Evolutionary conservation across 2,888 invertebrate species (phyloP).

Genomic region (Tortricodes alternella): DNA sequence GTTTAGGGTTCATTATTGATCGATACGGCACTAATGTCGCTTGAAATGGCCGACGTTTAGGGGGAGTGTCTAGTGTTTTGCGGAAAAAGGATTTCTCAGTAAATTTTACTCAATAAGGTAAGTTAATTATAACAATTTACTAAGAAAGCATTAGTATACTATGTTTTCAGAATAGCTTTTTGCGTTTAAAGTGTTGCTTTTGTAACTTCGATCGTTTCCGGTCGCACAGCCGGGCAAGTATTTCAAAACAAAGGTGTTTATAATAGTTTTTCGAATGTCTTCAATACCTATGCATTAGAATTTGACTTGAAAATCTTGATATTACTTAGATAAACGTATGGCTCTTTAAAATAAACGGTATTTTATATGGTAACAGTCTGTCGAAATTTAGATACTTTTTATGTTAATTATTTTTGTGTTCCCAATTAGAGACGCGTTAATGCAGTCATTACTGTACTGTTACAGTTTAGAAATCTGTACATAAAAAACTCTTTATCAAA

Average conservation of each 20-base stretch:
- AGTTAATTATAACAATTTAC: slow-evolving; percentile 19
- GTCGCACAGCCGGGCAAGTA: slow-evolving; percentile 65
- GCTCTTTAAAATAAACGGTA: background rate
- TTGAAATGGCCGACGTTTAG: slow-evolving; percentile 82
- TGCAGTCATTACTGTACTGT: slow-evolving; percentile 38
- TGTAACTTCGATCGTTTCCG: slow-evolving; percentile 59
- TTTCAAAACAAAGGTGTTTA: slow-evolving; percentile 78
- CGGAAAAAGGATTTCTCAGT: slow-evolving; percentile 64
- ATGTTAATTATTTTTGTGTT: slow-evolving; percentile 36
- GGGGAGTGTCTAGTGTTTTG: slow-evolving; percentile 71
- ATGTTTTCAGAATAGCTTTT: background rate
- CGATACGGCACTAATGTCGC: slow-evolving; percentile 64
- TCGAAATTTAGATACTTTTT: slow-evolving; percentile 23
- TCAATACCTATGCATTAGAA: slow-evolving; percentile 14
- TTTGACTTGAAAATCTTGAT: slow-evolving; percentile 4
- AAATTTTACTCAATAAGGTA: slow-evolving; percentile 48
- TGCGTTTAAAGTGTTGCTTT: background rate
- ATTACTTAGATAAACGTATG: background rate
- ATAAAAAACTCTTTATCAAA: slow-evolving; percentile 29
- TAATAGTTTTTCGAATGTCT: slow-evolving; percentile 45
- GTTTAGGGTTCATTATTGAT: slow-evolving; percentile 55
- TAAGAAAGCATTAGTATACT: background rate
- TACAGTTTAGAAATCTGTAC: slow-evolving; percentile 34
- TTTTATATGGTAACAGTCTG: slow-evolving; percentile 1
- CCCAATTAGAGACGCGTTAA: slow-evolving; percentile 42